These are phyloP conservation scores for Coregonus sp. DNA, from an alignment of 2,797 vertebrate genomes.

Conservation along the genomic window DNA sequence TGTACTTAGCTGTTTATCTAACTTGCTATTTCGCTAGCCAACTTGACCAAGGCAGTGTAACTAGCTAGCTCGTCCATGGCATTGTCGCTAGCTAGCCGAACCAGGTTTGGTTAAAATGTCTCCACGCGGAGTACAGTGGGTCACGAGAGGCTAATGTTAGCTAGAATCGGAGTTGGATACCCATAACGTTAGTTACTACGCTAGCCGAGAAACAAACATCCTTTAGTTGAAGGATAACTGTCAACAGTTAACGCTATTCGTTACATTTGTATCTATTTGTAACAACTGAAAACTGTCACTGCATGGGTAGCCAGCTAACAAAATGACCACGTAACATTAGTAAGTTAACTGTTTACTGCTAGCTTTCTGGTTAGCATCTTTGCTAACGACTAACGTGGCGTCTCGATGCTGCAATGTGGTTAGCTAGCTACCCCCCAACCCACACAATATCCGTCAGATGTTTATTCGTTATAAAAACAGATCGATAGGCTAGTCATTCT, in stretches of 20 bases:
- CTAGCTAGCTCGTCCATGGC: not conserved
- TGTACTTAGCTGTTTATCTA: not conserved
- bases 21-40: not conserved
- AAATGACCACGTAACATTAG: not conserved
- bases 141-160: not conserved
- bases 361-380: constrained; percentile 27
- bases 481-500: not conserved
- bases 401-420: constrained; percentile 71
- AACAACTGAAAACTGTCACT: not conserved
- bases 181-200: not conserved
- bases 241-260: not conserved
- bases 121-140: not conserved
- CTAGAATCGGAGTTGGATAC: not conserved
- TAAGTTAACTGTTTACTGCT: not conserved
- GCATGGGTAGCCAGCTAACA: not conserved
- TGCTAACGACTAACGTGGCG: constrained; percentile 73
- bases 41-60: not conserved
- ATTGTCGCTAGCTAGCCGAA: not conserved
- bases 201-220: not conserved
- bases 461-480: not conserved
- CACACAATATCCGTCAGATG: not conserved
- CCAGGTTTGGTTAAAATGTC: not conserved
- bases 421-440: constrained; percentile 53
- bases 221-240: not conserved
- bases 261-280: not conserved